Base-by-base conservation (phyloP, 2,888 invertebrate species). In the Sarcophaga carnaria region DNA sequence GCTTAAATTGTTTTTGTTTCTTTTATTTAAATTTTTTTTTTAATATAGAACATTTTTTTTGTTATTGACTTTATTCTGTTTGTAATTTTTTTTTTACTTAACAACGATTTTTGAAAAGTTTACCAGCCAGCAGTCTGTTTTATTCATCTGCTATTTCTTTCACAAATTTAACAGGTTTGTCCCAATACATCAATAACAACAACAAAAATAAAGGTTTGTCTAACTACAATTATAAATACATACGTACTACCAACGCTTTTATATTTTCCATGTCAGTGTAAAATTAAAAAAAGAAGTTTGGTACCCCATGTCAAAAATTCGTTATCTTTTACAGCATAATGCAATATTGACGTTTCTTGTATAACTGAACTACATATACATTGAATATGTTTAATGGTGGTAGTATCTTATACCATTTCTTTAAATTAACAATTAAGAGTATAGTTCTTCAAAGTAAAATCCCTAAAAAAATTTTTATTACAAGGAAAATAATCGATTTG, bases 161-260 rank as follows among this genome's bases (percentile, higher is more conserved):
- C 20, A 69, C 49, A 47, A 14, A 59, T 37, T 37, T 10, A 17
- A n/a, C 17, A 49, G 69, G 12, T 69, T 49, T 69, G 22, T 37
- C 8, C 22, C 69, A 69, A 49, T 12, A 49, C 22, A 67, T 17
- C 27, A 25, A 25, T 8, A 64, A 27, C 64, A 17, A 37, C 66
- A 25, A 63, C 22, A 12, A 63, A 25, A 64, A 64, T 27, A 67
- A 67, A 45, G 66, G 66, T 45, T 67, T 67, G 66, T 67, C 66
- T 45, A 45, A 37, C 45, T 66, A 37, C 27, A n/a, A 66, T 5
- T 59, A 59, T n/a, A n/a, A n/a, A n/a, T 59, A 59, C 59, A 59
- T 59, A 59, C n/a, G 10, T 8, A 10, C 37, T 37, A 37, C 37
- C 37, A 37, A 37, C 8, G 37, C 37, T 37, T 8, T 37, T 37